phyloP scores from a whole-genome alignment of 2,888 invertebrate genomes.

The Notodonta dromedarius region DNA sequence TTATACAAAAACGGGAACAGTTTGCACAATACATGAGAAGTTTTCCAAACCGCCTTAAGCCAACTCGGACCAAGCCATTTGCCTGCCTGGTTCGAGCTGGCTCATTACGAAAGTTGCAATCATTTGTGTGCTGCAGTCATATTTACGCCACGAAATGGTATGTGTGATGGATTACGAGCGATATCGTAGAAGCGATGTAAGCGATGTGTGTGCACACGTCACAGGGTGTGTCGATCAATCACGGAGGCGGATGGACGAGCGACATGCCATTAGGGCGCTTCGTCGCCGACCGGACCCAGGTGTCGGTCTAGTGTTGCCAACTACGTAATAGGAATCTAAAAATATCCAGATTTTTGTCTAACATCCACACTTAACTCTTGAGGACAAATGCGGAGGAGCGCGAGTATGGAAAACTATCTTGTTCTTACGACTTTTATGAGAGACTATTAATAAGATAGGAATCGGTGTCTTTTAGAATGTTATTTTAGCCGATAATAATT shows the following conservation, averaged over 20 bases:
- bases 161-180: constrained; percentile 72
- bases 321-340: not conserved
- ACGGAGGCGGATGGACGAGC: constrained; percentile 73
- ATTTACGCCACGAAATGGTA: constrained; percentile 52
- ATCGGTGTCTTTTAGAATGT: too few species aligned
- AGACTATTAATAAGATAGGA: too few species aligned
- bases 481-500: too few species aligned
- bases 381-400: too few species aligned
- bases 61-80: too few species aligned
- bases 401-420: too few species aligned
- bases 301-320: constrained; percentile 44
- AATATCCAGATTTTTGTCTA: not conserved
- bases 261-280: constrained; percentile 79
- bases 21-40: too few species aligned
- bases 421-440: too few species aligned
- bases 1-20: too few species aligned
- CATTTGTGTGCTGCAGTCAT: constrained; percentile 32
- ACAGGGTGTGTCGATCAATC: constrained; percentile 79
- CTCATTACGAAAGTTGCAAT: constrained; percentile 10
- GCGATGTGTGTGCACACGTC: constrained; percentile 71
- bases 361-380: too few species aligned
- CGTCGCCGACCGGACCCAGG: constrained; percentile 62
- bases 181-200: constrained; percentile 65
- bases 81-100: too few species aligned
- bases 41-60: too few species aligned